phyloP scores from a whole-genome alignment of 2,797 vertebrate genomes.

The Myotis daubentonii region DNA sequence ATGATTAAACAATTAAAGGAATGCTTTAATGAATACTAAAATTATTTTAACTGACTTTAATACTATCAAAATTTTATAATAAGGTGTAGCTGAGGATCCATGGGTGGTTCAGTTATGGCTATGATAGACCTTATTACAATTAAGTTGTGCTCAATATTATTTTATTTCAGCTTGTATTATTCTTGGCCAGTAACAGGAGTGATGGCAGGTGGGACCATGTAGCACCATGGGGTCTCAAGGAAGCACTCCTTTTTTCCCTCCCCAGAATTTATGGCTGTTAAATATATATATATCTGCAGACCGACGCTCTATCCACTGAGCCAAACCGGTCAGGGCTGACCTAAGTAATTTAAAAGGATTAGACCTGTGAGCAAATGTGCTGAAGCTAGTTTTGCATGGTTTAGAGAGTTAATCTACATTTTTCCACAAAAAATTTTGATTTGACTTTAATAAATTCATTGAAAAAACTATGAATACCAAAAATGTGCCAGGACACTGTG shows the following conservation, averaged over 20 bases:
- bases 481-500: not conserved
- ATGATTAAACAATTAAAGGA: not conserved
- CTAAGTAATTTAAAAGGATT: not conserved
- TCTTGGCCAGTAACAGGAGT: not conserved
- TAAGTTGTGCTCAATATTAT: not conserved
- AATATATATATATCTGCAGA: no score
- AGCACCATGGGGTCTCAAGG: not conserved
- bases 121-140: not conserved
- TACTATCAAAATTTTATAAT: not conserved
- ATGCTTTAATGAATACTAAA: not conserved
- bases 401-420: not conserved
- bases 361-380: not conserved
- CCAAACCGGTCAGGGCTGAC: not conserved
- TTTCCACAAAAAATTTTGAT: not conserved
- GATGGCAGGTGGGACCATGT: not conserved
- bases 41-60: not conserved
- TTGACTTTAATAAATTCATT: not conserved
- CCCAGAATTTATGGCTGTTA: not conserved
- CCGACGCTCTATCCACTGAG: no score
- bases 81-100: not conserved
- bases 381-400: not conserved
- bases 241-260: rapidly evolving
- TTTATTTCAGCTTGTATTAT: not conserved
- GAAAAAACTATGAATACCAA: not conserved
- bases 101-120: not conserved